Base-by-base conservation (phyloP, 1,140 invertebrate genomes). In the Nomia melanderi region DNA sequence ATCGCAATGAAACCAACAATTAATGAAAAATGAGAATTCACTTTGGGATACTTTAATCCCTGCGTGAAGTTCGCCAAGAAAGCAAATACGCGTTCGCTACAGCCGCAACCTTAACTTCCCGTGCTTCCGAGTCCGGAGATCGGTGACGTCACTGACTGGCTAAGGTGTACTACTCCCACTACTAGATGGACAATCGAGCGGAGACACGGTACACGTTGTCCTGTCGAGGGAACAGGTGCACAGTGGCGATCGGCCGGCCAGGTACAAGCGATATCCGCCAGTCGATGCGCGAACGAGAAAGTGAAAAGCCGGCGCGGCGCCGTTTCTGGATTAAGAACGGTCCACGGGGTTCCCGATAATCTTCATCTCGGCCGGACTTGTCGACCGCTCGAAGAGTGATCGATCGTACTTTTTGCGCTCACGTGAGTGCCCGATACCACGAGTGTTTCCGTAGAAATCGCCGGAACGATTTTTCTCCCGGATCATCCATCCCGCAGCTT, bases 251-350 rank as follows among this genome's bases (percentile, higher is more conserved):
- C 85, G 78, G 72, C 17, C 73, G 65, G 64, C 53, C 78, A 78
- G 74, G 67, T 85, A 78, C 64, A 65, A 59, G n/a, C 72, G 79
- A 83, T 80, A 83, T 70, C 41, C 65, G 82, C 25, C 78, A 86
- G 82, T 86, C 77, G 81, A 70, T 73, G 66, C 67, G 85, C 82
- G 82, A 78, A 78, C 82, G 82, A 81, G 83, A 86, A 86, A 86
- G 84, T 82, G 84, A 86, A 67, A 72, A 82, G 77, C 82, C 80
- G 73, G 63, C 33, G 27, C 27, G 39, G 20, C 33, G 36, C 47
- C 33, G 70, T 27, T 36, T 29, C 29, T 57, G 50, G 27, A 41
- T 23, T 12, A 11, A 7, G 39, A n/a, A 74, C 20, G 31, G 25
- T 44, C 54, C 17, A n/a, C 9, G 33, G 6, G 1, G 31, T 25